Conservation (phyloP, 2,888 invertebrate species). For the Serrognathus titanus region DNA sequence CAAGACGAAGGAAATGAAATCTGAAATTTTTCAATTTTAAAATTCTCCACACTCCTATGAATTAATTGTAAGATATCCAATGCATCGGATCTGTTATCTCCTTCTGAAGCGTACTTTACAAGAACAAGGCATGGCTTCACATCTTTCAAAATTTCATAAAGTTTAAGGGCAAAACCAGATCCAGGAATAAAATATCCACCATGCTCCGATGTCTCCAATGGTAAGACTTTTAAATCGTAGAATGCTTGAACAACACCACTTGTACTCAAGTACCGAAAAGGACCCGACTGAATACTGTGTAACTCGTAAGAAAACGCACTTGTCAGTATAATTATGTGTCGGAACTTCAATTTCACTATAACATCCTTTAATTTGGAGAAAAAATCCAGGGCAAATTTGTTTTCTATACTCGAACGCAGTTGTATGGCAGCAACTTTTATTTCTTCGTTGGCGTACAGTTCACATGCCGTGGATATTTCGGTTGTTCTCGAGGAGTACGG, state of each 20-base stretch:
- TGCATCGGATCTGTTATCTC: slow-evolving; percentile 81
- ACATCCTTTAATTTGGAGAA: slow-evolving; percentile 57
- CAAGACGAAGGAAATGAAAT: slow-evolving; percentile 70
- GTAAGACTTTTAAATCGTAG: slow-evolving; percentile 48
- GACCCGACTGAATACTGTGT: slow-evolving; percentile 61
- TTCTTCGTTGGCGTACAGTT: slow-evolving; percentile 62
- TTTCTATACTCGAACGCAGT: slow-evolving; percentile 70
- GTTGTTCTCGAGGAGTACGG: slow-evolving; percentile 63
- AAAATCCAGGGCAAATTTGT: slow-evolving; percentile 60
- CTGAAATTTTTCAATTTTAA: slow-evolving; percentile 47
- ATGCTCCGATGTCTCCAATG: slow-evolving; percentile 35
- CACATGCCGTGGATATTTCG: slow-evolving; percentile 56
- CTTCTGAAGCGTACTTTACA: slow-evolving; percentile 80
- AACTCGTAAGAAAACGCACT: slow-evolving; percentile 78
- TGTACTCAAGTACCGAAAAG: slow-evolving; percentile 59
- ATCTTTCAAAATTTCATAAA: slow-evolving; percentile 59
- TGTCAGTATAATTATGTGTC: slow-evolving; percentile 66
- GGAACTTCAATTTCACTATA: slow-evolving; percentile 52
- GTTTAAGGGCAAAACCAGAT: slow-evolving; percentile 69
- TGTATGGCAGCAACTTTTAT: slow-evolving; percentile 70
- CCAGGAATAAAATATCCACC: slow-evolving; percentile 59
- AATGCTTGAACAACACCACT: slow-evolving; percentile 50
- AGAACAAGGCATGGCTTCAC: slow-evolving; percentile 61
- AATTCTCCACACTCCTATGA: slow-evolving; percentile 53
- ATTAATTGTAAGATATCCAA: slow-evolving; percentile 61